Percentiles rank a stretch among this genome's conserved stretches.
Conservation (phyloP, 2,888 invertebrate genomes). For the Drosophila quasianomalipes region DNA sequence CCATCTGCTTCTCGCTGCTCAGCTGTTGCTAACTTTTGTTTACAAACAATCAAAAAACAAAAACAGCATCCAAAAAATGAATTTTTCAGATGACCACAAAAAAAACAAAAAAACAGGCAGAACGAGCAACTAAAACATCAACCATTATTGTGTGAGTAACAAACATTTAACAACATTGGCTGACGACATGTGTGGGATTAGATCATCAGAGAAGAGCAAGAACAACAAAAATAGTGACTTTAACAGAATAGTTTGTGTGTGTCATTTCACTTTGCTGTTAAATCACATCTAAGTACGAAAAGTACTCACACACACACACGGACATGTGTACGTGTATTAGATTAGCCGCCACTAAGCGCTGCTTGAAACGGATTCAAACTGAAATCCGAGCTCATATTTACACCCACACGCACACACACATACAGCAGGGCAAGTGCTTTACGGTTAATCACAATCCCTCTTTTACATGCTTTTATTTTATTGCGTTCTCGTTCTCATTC, state of each 20-base stretch:
- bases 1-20: constrained; percentile 18
- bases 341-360: constrained; percentile 23
- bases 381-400: neutral
- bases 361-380: constrained; percentile 26
- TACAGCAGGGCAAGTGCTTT: neutral
- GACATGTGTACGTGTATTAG: constrained; percentile 13
- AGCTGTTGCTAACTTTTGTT: constrained; percentile 63
- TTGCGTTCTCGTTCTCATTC: constrained; percentile 21
- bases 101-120: neutral
- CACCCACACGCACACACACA: neutral
- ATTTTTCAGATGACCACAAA: neutral
- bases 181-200: constrained; percentile 3
- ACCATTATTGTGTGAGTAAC: neutral
- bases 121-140: neutral
- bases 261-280: neutral
- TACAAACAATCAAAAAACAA: constrained; percentile 69
- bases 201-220: neutral
- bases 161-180: neutral
- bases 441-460: constrained; percentile 14
- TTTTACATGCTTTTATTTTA: neutral
- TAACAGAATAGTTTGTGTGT: neutral
- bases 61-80: constrained; percentile 36
- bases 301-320: neutral
- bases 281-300: constrained; percentile 1
- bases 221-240: neutral